These are phyloP conservation scores for Climacteris rufus DNA, from an alignment of 2,113 vertebrate species.

Conservation along the genomic window DNA sequence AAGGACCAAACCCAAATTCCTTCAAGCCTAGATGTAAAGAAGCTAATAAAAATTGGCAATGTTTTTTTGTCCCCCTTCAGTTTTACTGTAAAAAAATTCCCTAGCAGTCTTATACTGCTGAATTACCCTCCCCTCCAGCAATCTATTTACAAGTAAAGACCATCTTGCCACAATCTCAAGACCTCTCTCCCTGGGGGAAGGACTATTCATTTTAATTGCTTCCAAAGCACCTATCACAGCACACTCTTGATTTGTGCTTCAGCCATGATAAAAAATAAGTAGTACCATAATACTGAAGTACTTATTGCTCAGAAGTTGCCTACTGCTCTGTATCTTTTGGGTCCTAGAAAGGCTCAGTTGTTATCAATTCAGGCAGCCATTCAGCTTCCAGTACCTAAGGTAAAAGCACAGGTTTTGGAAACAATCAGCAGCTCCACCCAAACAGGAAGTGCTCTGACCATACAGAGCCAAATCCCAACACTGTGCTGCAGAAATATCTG, in stretches of 20 bases:
- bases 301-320: background rate
- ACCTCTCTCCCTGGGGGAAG: constrained; percentile 1
- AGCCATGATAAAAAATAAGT: background rate
- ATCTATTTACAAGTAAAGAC: constrained; percentile 14
- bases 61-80: background rate
- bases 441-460: background rate
- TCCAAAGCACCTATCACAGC: constrained; percentile 36
- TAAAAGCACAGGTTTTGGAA: background rate
- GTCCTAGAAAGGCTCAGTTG: background rate
- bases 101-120: background rate
- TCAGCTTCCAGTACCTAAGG: background rate
- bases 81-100: background rate
- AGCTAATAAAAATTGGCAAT: background rate
- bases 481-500: background rate
- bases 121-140: constrained; percentile 25
- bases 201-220: constrained; percentile 47
- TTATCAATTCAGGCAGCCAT: background rate
- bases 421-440: background rate
- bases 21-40: background rate
- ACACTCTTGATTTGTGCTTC: background rate
- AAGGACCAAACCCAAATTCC: constrained; percentile 30
- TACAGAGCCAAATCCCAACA: background rate
- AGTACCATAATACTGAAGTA: background rate
- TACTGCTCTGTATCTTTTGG: background rate
- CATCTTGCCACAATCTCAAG: constrained; percentile 24